Evolutionary conservation across 1,140 invertebrate genomes (phyloP).

Genomic region (Argopecten irradians): DNA sequence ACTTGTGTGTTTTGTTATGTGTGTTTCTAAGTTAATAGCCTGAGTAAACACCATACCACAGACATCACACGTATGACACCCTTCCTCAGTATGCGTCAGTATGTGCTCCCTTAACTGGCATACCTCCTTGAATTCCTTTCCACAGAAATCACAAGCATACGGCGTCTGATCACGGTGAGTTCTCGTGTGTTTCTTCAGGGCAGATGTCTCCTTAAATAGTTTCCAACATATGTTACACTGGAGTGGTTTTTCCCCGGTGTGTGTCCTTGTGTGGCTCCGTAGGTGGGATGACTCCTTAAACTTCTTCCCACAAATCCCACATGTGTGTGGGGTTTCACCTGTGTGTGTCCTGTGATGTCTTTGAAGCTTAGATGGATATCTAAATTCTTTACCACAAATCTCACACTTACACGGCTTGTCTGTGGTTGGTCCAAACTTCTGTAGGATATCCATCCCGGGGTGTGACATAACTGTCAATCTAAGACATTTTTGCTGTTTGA

Average conservation of each 20-base stretch:
- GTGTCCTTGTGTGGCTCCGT: slow-evolving; percentile 42
- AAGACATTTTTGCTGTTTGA: too few species aligned
- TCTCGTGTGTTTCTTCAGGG: slow-evolving; percentile 46
- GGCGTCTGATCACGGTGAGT: slow-evolving; percentile 56
- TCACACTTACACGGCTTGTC: slow-evolving; percentile 80
- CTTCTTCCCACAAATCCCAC: slow-evolving; percentile 33
- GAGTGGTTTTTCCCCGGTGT: slow-evolving; percentile 39
- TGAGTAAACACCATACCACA: neutral
- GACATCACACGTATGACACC: neutral
- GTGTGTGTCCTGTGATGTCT: slow-evolving; percentile 30
- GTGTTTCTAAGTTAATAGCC: neutral
- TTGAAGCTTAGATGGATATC: neutral
- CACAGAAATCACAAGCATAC: slow-evolving; percentile 31
- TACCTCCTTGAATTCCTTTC: slow-evolving; percentile 27
- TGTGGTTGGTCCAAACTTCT: neutral
- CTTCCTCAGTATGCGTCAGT: neutral
- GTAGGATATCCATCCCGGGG: too few species aligned
- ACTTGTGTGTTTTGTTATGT: slow-evolving; percentile 33
- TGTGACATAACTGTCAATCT: too few species aligned
- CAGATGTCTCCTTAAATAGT: slow-evolving; percentile 10
- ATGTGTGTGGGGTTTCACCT: slow-evolving; percentile 40
- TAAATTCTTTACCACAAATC: slow-evolving; percentile 89
- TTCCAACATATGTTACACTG: slow-evolving; percentile 24
- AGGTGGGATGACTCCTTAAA: slow-evolving; percentile 15
- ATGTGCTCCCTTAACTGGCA: neutral